Conservation (phyloP, 2,888 invertebrate genomes). For the Aleiodes leptofemur region DNA sequence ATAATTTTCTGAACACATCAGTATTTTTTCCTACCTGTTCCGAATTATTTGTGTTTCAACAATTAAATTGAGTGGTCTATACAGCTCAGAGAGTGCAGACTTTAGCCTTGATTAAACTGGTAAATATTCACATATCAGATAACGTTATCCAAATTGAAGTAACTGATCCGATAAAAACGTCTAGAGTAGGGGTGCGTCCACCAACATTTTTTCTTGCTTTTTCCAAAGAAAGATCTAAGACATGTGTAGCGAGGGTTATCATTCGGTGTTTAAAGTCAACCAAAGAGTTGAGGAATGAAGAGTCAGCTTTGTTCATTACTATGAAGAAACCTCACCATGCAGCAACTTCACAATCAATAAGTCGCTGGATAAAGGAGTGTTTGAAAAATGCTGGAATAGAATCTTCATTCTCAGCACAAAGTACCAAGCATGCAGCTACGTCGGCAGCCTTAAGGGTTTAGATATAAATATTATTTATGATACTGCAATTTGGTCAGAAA, state of each 20-base stretch:
- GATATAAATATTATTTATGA: constrained; percentile 39
- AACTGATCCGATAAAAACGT: constrained; percentile 49
- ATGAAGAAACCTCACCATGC: constrained; percentile 42
- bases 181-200: constrained; percentile 38
- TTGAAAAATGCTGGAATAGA: constrained; percentile 39
- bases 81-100: constrained; percentile 51
- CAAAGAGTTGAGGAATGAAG: constrained; percentile 24
- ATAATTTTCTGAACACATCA: too few species aligned
- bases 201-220: constrained; percentile 41
- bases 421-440: constrained; percentile 47
- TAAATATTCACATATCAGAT: constrained; percentile 32
- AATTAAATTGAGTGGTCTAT: too few species aligned
- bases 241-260: constrained; percentile 40
- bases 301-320: constrained; percentile 40
- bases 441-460: constrained; percentile 39
- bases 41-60: too few species aligned
- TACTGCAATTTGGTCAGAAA: constrained; percentile 42
- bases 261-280: constrained; percentile 39
- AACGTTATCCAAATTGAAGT: constrained; percentile 49
- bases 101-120: constrained; percentile 28
- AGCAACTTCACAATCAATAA: constrained; percentile 40
- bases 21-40: too few species aligned
- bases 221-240: constrained; percentile 18
- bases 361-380: constrained; percentile 45
- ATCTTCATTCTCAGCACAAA: constrained; percentile 45